Evolutionary conservation across 1,140 invertebrate species (phyloP), one percentile per base, ranked within the genome.

Genomic region (Platyscapa corneri): DNA sequence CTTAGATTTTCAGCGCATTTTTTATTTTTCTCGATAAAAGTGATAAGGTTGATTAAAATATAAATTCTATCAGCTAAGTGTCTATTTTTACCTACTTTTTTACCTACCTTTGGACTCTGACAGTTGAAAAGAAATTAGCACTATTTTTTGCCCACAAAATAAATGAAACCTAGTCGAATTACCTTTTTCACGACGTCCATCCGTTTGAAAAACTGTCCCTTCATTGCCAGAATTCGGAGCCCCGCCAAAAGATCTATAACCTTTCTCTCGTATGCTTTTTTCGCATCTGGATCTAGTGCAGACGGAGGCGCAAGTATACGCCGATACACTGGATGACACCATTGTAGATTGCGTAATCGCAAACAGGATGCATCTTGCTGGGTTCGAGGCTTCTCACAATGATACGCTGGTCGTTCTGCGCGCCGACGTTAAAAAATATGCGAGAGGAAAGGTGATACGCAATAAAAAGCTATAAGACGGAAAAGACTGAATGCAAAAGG

Each of bases 341-440:
- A 12, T 70, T 64, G 46, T 5, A 37, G 0, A 14, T 79, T 79
- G 49, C 64, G 76, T 84, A 84, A 84, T 79, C 34, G 34, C 18
- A 23, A n/a, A 30, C n/a, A 30, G 42, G 39, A 53, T 67, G 32
- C 46, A 65, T 56, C 34, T 20, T 39, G 6, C 8, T 16, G 14
- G 8, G 20, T 23, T 39, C 60, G 20, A 65, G 78, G 74, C 89
- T 89, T 91, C 89, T 88, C 89, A 89, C 90, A 91, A 90, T 86
- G 82, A 90, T 89, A 87, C 72, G 88, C 85, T 88, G 37, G 82
- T 74, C 34, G 30, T 34, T 39, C 27, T 82, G 53, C 82, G 70
- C 60, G 76, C 27, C 70, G 74, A 82, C 42, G 85, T 65, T 84
- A 83, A 67, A 39, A 27, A 53, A 53, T 5, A n/a, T 12, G 14